phyloP scores from a whole-genome alignment of 1,140 invertebrate species.

The Hyposmocoma kahamanoa region DNA sequence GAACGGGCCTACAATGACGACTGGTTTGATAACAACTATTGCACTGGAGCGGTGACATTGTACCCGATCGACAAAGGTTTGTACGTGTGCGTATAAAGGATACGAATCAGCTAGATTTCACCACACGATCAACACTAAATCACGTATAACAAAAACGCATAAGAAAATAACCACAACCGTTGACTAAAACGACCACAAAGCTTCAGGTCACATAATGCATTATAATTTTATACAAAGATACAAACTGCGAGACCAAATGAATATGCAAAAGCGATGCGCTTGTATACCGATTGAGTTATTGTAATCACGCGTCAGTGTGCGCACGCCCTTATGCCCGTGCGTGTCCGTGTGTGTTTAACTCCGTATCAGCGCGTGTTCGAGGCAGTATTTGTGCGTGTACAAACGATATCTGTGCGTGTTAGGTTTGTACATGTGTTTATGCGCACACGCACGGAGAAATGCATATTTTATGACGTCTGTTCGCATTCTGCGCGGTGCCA shows the following conservation, averaged over 20 bases:
- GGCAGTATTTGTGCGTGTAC: conserved; percentile 15
- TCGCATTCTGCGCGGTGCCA: conserved; percentile 68
- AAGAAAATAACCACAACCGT: no score
- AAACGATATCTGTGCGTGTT: conserved; percentile 13
- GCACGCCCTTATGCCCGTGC: conserved; percentile 11
- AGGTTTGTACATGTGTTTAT: no score
- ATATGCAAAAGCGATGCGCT: conserved; percentile 60
- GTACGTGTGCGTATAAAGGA: no score
- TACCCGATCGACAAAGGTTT: no score
- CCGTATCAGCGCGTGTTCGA: conserved; percentile 28
- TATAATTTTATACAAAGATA: conserved; percentile 72
- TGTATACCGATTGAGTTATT: conserved; percentile 67
- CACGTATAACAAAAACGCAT: no score
- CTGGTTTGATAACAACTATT: no score
- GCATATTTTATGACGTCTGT: conserved; percentile 71
- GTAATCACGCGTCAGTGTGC: conserved; percentile 39
- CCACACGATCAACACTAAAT: no score
- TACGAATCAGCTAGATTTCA: no score
- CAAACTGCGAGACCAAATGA: conserved; percentile 62
- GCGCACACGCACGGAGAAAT: conserved; percentile 58
- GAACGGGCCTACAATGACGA: no score
- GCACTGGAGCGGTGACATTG: no score
- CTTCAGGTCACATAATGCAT: conserved; percentile 59
- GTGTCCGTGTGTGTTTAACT: conserved; percentile 15
- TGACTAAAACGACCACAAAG: conserved; percentile 34